Base-by-base conservation (phyloP, 2,797 vertebrate genomes). In the Sebastolobus alascanus region DNA sequence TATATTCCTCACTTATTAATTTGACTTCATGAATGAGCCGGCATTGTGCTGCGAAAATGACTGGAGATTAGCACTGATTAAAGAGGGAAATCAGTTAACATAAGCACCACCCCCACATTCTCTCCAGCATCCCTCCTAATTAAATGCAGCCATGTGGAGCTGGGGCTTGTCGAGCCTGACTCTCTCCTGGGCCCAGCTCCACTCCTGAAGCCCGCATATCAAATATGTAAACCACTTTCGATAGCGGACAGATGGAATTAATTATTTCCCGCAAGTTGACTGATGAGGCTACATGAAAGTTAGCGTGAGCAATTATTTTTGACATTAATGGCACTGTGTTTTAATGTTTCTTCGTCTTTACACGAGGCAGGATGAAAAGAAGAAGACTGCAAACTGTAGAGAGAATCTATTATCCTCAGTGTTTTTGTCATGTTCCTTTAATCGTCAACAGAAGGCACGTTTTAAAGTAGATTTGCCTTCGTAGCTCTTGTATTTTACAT, bases 61-160 rank as follows among this genome's bases (percentile, higher is more conserved):
- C 89, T 91, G 87, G 87, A 94, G 92, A 94, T 95, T 94, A 94
- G 87, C 87, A 80, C 93, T 97, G 96, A 98, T 99, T 97, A 98
- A 97, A 97, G 95, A 96, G 96, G 91, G 95, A 94, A 96, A 92
- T 96, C 96, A 95, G 97, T 98, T 97, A 97, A 96, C 96, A 97
- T 97, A 97, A 97, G 96, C 96, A 95, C 92, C 84, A 94, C 96
- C 96, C 94, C 95, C 92, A 86, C 96, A 95, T 96, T 94, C 95
- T 63, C 95, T 96, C 95, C 96, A 96, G 90, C 93, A 93, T 94
- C 96, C 93, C 95, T 94, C 92, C 96, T 99, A 98, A 99, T 99
- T 99, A 98, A 98, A 97, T 97, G 96, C 97, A 97, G 94, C 97
- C 97, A 96, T 97, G 97, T 97, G 97, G 96, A 97, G 95, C 97